phyloP scores from a whole-genome alignment of 2,888 invertebrate genomes.

The Helobdella robusta region DNA sequence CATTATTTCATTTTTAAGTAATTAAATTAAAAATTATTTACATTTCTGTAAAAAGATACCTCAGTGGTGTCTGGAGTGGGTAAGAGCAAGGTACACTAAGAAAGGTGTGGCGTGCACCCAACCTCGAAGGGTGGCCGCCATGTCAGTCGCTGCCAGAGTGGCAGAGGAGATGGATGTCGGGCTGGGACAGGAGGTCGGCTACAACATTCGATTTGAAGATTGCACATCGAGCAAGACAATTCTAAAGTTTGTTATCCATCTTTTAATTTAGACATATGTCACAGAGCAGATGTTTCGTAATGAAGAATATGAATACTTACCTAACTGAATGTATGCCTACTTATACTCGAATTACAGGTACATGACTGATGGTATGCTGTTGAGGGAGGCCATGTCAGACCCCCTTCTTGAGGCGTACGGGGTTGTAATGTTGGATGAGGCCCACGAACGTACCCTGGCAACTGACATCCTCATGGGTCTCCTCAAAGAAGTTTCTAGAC shows the following conservation, averaged over 20 bases:
- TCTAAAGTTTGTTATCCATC: constrained; percentile 60
- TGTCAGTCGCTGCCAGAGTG: constrained; percentile 97
- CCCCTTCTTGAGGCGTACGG: constrained; percentile 92
- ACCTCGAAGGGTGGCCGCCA: constrained; percentile 92
- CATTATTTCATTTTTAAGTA: not conserved
- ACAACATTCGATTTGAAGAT: constrained; percentile 96
- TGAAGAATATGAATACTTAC: too few relatives aligned
- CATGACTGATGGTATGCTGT: constrained; percentile 99
- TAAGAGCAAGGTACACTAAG: constrained; percentile 45
- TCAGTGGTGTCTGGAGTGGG: constrained; percentile 64
- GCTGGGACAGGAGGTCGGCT: constrained; percentile 80
- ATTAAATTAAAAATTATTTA: not conserved
- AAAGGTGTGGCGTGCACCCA: constrained; percentile 91
- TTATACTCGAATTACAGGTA: constrained; percentile 56
- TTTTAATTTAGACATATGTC: not conserved
- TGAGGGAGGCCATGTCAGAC: constrained; percentile 97
- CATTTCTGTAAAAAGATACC: constrained; percentile 60
- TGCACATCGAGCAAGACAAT: constrained; percentile 87
- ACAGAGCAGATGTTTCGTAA: not conserved
- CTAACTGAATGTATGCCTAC: not conserved
- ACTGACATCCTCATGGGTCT: constrained; percentile 99
- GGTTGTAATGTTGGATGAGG: constrained; percentile 90
- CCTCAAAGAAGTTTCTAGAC: constrained; percentile 83
- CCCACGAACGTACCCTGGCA: constrained; percentile 93
- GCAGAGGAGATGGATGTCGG: constrained; percentile 99